phyloP scores from a whole-genome alignment of 2,888 invertebrate genomes.

The Ptychoptera albimana region DNA sequence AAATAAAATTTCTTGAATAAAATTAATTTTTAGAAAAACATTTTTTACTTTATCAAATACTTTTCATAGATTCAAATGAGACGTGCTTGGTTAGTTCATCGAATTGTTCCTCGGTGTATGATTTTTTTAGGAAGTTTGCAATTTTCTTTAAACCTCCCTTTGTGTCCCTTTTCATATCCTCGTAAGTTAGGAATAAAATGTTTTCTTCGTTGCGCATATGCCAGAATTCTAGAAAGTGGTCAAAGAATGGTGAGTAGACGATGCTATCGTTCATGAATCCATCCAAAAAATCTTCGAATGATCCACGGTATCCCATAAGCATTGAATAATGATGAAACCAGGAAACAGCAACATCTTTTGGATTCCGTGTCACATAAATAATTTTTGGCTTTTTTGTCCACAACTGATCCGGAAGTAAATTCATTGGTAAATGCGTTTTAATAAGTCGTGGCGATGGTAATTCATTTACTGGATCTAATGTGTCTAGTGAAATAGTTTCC shows the following conservation, averaged over 20 bases:
- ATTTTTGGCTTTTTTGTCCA: constrained; percentile 21
- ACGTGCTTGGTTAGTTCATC: constrained; percentile 17
- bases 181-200: constrained; percentile 24
- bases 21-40: too few species aligned
- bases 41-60: too few species aligned
- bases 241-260: constrained; percentile 24
- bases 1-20: not conserved
- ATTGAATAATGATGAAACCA: constrained; percentile 40
- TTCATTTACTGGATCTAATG: not conserved
- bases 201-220: constrained; percentile 20
- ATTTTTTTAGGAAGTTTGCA: constrained; percentile 16
- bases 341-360: constrained; percentile 66
- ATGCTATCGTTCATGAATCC: constrained; percentile 17
- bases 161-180: constrained; percentile 23
- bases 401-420: constrained; percentile 4
- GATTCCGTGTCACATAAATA: constrained; percentile 67
- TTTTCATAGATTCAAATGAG: constrained; percentile 21
- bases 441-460: constrained; percentile 2
- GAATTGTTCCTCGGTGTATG: constrained; percentile 14
- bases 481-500: too few species aligned
- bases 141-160: constrained; percentile 17
- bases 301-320: constrained; percentile 12
- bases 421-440: constrained; percentile 5
- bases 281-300: constrained; percentile 12
- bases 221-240: constrained; percentile 27